A percentile compares a stretch with the other conserved stretches of the same genome.
These are phyloP conservation scores for Nesometra sesokonis DNA, from an alignment of 35 echinoderm and acorn worm genomes.

Conservation along the genomic window DNA sequence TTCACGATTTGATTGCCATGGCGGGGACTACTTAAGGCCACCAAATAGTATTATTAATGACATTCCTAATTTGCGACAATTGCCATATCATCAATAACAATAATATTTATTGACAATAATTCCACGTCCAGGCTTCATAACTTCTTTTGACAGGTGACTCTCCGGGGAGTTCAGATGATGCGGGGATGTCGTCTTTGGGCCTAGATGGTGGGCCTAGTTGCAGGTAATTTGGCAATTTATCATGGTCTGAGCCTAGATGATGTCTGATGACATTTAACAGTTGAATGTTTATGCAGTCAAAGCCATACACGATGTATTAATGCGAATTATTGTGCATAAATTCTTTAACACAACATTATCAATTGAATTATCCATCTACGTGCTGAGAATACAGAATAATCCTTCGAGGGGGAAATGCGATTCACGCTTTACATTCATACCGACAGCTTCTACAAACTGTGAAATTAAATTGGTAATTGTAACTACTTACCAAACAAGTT, in stretches of 20 bases:
- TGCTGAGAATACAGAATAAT: neutral
- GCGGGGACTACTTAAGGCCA: neutral
- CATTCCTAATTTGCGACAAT: neutral
- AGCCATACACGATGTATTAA: neutral
- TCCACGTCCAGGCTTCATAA: neutral
- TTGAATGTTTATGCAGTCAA: neutral
- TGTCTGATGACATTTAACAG: neutral
- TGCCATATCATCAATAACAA: neutral
- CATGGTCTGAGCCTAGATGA: neutral
- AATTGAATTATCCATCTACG: neutral
- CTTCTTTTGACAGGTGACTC: neutral
- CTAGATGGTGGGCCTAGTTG: neutral
- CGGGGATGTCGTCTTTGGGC: neutral
- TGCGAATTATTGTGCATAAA: neutral
- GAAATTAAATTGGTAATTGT: neutral
- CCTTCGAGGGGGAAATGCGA: neutral
- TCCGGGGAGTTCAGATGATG: neutral
- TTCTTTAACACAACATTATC: neutral
- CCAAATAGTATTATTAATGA: neutral
- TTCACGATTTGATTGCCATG: neutral
- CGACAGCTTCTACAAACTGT: neutral
- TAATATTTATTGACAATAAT: neutral
- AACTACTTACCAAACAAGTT: neutral
- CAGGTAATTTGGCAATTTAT: neutral
- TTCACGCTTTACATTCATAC: neutral